Conservation (phyloP, 1,140 invertebrate species). For the Trachymyrmex septentrionalis region DNA sequence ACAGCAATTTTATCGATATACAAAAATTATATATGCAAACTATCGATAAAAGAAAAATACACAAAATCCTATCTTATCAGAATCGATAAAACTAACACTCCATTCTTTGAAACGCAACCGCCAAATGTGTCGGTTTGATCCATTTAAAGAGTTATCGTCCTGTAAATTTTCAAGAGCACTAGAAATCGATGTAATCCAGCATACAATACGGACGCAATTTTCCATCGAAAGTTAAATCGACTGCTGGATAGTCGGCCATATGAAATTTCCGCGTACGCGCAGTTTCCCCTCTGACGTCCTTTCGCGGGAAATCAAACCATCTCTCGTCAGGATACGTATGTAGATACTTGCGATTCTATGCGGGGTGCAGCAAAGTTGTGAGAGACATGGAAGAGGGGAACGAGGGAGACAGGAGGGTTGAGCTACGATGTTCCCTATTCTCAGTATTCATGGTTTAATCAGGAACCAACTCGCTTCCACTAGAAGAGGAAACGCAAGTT, state of each 20-base stretch:
- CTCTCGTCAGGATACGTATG: constrained; percentile 68
- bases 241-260: constrained; percentile 29
- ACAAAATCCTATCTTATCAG: background rate
- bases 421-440: constrained; percentile 74
- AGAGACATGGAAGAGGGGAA: background rate
- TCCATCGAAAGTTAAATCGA: constrained; percentile 65
- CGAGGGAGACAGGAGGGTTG: constrained; percentile 16
- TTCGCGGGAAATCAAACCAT: constrained; percentile 71
- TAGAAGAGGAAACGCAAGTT: constrained; percentile 70
- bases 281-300: constrained; percentile 53
- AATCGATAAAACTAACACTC: background rate
- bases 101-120: constrained; percentile 28
- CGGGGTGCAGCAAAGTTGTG: constrained; percentile 64
- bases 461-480: constrained; percentile 73
- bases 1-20: background rate
- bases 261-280: constrained; percentile 45
- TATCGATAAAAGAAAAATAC: background rate
- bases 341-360: constrained; percentile 72
- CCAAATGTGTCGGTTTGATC: constrained; percentile 11
- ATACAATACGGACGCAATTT: constrained; percentile 66
- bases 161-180: constrained; percentile 27
- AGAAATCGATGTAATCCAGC: constrained; percentile 41
- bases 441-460: constrained; percentile 76
- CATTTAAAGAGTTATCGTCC: constrained; percentile 20
- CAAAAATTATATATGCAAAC: background rate